Base-by-base conservation (phyloP, 2,113 vertebrate species). In the Neotoma lepida region DNA sequence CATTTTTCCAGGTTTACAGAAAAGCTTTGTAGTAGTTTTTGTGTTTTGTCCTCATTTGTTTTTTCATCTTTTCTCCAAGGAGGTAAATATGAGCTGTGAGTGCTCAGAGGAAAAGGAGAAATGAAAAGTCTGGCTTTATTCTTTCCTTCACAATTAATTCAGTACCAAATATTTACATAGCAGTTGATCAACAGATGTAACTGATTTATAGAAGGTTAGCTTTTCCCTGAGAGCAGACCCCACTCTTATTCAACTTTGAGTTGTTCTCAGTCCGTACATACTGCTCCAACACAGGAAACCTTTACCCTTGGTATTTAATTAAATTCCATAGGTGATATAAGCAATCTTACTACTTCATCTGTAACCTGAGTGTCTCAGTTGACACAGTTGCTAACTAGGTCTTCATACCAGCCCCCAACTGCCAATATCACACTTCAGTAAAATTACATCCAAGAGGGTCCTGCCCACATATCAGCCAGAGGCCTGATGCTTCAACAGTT, bases 221-320 rank as follows among this genome's bases (percentile, higher is more conserved):
- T 89, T 15, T 88, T 84, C 49, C 41, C 71, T 71, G 39, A 93
- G 35, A 39, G 1, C 33, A 81, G 56, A 58, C 26, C 20, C 51
- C 46, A 58, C 18, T 20, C 33, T 87, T 78, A 56, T 6, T 63
- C 73, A 86, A 46, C 30, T 51, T 20, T 68, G 30, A 89, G 20
- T 66, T 4, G 71, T 17, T 14, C 81, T 46, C 14, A 56, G 61
- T 73, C 58, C 49, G 44, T 58, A 44, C 1, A 12, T 28, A 54
- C 84, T 41, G 39, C 12, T 28, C 15, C 58, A 41, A 51, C 61
- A n/a, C 64, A 56, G 71, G 39, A 81, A 64, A 70, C 35, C 70
- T 51, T 94, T 96, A 70, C 28, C 54, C 89, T 18, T 81, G 71
- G 44, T 70, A 96, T 95, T 93, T 86, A 88, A 92, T 96, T 90